Evolutionary conservation across 2,797 vertebrate genomes (phyloP).

Genomic region (Vultur gryphus): DNA sequence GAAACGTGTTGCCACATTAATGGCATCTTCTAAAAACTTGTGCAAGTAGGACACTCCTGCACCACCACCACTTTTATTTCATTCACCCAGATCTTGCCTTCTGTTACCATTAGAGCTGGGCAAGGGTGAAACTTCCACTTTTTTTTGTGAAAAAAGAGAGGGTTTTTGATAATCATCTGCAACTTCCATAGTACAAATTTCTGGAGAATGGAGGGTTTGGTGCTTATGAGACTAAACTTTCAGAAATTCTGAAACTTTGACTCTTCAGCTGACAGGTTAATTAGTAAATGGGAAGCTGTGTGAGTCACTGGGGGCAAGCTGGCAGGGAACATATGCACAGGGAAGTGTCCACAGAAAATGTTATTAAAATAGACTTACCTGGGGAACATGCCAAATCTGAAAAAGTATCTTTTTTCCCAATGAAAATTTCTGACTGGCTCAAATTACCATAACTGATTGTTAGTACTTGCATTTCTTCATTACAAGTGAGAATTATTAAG

Average conservation of each 20-base stretch:
- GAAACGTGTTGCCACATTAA: not conserved
- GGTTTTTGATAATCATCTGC: not conserved
- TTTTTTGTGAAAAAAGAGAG: not conserved
- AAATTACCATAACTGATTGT: not conserved
- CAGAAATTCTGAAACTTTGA: not conserved
- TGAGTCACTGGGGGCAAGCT: not conserved
- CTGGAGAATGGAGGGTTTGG: not conserved
- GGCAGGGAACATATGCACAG: not conserved
- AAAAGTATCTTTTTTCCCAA: not conserved
- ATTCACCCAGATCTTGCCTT: not conserved
- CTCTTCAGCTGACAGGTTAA: not conserved
- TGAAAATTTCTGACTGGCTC: not conserved
- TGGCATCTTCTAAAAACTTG: not conserved
- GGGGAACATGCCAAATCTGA: not conserved
- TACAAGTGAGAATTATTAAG: not conserved
- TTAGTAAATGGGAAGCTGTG: not conserved
- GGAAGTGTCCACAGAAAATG: not conserved
- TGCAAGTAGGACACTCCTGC: not conserved
- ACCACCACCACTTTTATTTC: not conserved
- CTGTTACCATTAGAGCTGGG: not conserved
- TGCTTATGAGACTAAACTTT: not conserved
- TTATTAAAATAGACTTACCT: not conserved
- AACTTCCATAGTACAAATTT: not conserved
- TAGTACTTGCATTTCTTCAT: not conserved
- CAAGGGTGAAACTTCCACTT: not conserved